Evolutionary conservation across 2,888 invertebrate species (phyloP).

Genomic region (Dexiosoma caninum): DNA sequence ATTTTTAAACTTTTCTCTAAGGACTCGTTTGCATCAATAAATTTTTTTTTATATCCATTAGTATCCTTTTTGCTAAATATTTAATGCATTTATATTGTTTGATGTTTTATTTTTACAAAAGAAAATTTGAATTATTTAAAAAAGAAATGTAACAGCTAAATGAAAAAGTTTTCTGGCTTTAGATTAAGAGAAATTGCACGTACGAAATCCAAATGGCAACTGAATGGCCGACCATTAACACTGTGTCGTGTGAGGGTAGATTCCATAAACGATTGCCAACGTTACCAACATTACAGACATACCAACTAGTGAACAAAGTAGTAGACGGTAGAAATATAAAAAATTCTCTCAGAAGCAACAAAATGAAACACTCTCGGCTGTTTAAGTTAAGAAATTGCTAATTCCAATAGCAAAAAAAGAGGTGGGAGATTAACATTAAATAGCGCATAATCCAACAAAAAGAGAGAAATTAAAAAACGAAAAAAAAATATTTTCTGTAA

Average conservation of each 20-base stretch:
- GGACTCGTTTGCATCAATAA: background rate
- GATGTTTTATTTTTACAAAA: background rate
- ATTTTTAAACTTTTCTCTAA: background rate
- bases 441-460: constrained; percentile 42
- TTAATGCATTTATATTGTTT: background rate
- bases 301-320: constrained; percentile 28
- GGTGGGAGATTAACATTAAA: constrained; percentile 41
- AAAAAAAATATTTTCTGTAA: background rate
- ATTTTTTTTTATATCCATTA: background rate
- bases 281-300: constrained; percentile 48
- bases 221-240: constrained; percentile 73
- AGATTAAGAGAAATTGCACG: constrained; percentile 73
- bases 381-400: background rate
- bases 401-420: constrained; percentile 44
- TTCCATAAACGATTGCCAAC: constrained; percentile 58
- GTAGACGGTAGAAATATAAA: background rate
- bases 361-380: constrained; percentile 20
- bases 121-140: background rate
- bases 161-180: background rate
- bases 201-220: constrained; percentile 78
- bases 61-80: background rate
- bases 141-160: constrained; percentile 1
- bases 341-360: constrained; percentile 4
- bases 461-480: background rate
- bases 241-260: constrained; percentile 70